Evolutionary conservation across 64 coral and sea anemone genomes (phyloP), one percentile per base, ranked within the genome.

Genomic region (Acropora yongei): DNA sequence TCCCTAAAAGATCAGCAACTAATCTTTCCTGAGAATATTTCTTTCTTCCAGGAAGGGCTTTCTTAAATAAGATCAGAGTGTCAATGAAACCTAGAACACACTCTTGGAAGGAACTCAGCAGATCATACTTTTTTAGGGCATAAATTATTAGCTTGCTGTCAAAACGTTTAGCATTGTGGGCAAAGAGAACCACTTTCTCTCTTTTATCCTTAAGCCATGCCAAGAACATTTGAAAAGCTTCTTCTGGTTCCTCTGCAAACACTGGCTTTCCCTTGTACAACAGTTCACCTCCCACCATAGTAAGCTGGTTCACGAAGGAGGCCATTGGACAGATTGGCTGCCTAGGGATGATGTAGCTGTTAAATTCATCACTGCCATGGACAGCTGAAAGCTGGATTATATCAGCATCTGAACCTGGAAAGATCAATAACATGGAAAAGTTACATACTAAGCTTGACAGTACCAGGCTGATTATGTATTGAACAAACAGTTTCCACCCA

Each of bases 111-210:
- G 67, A 58, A 69, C 30, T 44, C 10, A 80, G 80, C 43, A 47
- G 30, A 9, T 48, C 67, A 65, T 46, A 68, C 44, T 30, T 44
- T 7, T 14, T 17, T 41, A 80, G 17, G 5, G 57, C 88, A 42
- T 79, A 69, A 6, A 80, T 16, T 6, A 90, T 44, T 50, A 71
- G 61, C 50, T 72, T 78, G 10, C 55, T 57, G 72, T 90, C 88
- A 78, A 90, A 80, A 48, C 57, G 3, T 69, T 80, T 90, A 18
- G 43, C 58, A 44, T 90, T 90, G 88, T 90, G 88, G 10, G 75
- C 77, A 30, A 90, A 45, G 5, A 90, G 57, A 5, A 79, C 44
- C 46, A 57, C 47, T 3, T 41, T 53, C 30, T 30, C 7, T 40
- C 49, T 41, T 73, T 69, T 44, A 49, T 4, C 30, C 49, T 80